These are phyloP conservation scores for Nothocercus julius DNA, from an alignment of 2,113 vertebrate genomes.

Conservation along the genomic window DNA sequence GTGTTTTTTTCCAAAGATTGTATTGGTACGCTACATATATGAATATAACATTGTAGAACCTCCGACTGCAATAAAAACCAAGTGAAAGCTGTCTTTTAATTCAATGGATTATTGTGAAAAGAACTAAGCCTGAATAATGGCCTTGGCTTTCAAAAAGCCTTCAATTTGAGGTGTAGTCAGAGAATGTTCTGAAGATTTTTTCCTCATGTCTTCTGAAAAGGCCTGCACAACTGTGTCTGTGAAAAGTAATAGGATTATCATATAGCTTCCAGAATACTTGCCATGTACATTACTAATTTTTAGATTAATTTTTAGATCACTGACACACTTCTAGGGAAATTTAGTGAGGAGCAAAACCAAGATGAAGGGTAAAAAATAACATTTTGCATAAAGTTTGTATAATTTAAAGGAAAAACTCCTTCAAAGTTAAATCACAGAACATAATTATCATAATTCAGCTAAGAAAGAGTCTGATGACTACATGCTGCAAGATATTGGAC, in stretches of 20 bases:
- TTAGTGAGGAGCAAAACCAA: neutral
- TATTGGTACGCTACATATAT: neutral
- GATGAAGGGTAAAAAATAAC: neutral
- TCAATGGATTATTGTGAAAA: neutral
- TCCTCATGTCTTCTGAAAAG: neutral
- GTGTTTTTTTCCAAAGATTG: neutral
- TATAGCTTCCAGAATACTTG: neutral
- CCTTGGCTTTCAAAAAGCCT: neutral
- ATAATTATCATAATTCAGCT: neutral
- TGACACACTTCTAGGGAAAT: neutral
- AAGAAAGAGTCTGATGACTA: neutral
- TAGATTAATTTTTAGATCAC: neutral
- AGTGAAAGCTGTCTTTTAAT: neutral
- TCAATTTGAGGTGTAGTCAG: neutral
- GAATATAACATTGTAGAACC: neutral
- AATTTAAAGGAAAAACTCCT: neutral
- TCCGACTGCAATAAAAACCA: neutral
- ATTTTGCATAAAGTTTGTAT: neutral
- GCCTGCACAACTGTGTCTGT: neutral
- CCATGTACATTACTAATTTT: neutral
- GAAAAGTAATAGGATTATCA: neutral
- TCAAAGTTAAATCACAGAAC: neutral
- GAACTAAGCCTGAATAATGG: neutral
- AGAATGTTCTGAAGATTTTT: neutral
- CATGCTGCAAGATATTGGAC: neutral